phyloP scores from a whole-genome alignment of 2,797 vertebrate species.

The Gorsachius magnificus region DNA sequence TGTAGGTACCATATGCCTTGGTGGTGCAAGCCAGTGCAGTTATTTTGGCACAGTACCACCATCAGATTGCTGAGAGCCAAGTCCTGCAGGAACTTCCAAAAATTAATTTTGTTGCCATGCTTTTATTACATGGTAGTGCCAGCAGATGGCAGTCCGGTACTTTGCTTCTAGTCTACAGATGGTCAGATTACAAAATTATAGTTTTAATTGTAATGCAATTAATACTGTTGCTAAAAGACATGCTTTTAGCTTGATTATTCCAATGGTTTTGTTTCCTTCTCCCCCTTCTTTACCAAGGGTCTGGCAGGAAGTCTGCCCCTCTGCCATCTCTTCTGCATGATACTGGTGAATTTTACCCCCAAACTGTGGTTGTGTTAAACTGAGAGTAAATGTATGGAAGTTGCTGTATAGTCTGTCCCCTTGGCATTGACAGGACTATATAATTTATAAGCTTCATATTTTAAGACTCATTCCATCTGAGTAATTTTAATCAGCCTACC shows the following conservation, averaged over 20 bases:
- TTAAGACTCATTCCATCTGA: conserved; percentile 12
- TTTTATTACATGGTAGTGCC: neutral
- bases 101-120: fast-evolving
- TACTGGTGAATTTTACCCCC: neutral
- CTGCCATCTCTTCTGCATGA: neutral
- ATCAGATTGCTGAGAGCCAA: neutral
- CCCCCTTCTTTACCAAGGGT: neutral
- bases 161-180: neutral
- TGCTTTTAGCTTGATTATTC: conserved; percentile 17
- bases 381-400: neutral
- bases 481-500: conserved; percentile 44
- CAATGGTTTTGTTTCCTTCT: neutral
- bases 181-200: neutral
- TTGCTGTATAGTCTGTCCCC: neutral
- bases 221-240: neutral
- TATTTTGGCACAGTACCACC: neutral
- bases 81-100: neutral
- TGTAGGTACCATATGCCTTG: neutral
- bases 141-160: conserved; percentile 76
- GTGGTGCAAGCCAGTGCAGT: neutral
- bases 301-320: neutral
- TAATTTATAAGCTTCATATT: conserved; percentile 49
- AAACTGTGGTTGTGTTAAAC: neutral
- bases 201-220: conserved; percentile 19
- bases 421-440: neutral